Base-by-base conservation (phyloP, 2,113 vertebrate genomes). In the Lagopus leucura region DNA sequence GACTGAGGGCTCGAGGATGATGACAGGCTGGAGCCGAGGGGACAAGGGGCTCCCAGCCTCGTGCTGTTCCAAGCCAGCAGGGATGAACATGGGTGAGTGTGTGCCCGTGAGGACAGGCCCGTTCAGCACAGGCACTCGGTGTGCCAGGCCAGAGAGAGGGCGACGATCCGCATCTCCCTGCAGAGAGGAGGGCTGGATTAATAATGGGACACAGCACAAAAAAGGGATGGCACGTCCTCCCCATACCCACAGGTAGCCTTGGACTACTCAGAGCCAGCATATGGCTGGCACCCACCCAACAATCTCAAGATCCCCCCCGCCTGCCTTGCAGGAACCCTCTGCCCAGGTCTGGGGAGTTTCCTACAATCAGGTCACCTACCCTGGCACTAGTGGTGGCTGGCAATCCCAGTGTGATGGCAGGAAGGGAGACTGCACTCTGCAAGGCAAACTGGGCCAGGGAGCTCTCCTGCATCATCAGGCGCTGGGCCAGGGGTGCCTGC, bases 1-100 rank as follows among this genome's bases (percentile, higher is more conserved):
- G 54, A 98, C 98, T 0, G 98, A 98, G n/a, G 98, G 98, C 54
- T 99, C 99, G 81, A 99, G 96, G 87, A 99, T 98, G 81, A 99
- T 97, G 82, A 99, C 94, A 9, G 98, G 98, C 95, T 99, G 99
- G 43, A 99, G 97, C 55, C 96, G 97, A 32, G 98, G 97, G 79
- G 98, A 86, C 55, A 98, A 84, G 48, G 95, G n/a, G 50, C 97
- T 96, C 6, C 97, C 97, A 47, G 98, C 95, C 83, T 99, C 98
- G 1, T 94, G 97, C 8, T 96, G 95, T 78, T 99, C 98, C 94
- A 99, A 93, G 48, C 98, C 93, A 22, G 98, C 60, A 34, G 98
- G 98, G 63, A 99, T 84, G 94, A 98, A 99, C 47, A 99, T 88
- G 38, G 98, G 96, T 2, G 78, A 94, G 91, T 97, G 97, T 1